phyloP scores from a whole-genome alignment of 2,888 invertebrate genomes.

The Criorhina ranunculi region DNA sequence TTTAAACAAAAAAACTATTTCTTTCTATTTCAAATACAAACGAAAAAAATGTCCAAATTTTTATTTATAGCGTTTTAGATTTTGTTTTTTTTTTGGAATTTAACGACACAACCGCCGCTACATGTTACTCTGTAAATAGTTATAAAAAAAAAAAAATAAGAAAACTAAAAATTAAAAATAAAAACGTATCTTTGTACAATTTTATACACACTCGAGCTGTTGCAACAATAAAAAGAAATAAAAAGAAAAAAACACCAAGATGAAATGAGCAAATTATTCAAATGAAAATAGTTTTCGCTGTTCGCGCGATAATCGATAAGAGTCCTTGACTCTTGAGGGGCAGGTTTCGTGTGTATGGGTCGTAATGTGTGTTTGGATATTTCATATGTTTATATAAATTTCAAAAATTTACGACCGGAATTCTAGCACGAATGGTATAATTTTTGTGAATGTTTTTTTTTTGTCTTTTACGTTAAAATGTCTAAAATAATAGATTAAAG shows the following conservation, averaged over 20 bases:
- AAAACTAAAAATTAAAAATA: slow-evolving; percentile 8
- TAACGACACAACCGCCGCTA: slow-evolving; percentile 44
- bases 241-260: slow-evolving; percentile 12
- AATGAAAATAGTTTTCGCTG: neutral
- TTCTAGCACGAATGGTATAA: neutral
- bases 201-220: slow-evolving; percentile 53
- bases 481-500: neutral
- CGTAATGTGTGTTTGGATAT: slow-evolving; percentile 1
- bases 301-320: neutral
- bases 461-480: no score
- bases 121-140: slow-evolving; percentile 68
- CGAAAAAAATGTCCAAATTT: slow-evolving; percentile 40
- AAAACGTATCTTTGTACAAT: slow-evolving; percentile 47
- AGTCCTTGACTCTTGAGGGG: neutral
- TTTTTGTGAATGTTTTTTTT: slow-evolving; percentile 2
- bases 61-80: slow-evolving; percentile 56
- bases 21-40: slow-evolving; percentile 31
- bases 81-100: slow-evolving; percentile 31
- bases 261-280: neutral
- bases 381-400: neutral
- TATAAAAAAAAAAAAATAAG: slow-evolving; percentile 11
- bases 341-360: neutral
- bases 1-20: slow-evolving; percentile 24
- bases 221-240: slow-evolving; percentile 39
- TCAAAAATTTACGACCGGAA: neutral